Base-by-base conservation (phyloP, 2,113 vertebrate species). In the Cyrtonyx montezumae region DNA sequence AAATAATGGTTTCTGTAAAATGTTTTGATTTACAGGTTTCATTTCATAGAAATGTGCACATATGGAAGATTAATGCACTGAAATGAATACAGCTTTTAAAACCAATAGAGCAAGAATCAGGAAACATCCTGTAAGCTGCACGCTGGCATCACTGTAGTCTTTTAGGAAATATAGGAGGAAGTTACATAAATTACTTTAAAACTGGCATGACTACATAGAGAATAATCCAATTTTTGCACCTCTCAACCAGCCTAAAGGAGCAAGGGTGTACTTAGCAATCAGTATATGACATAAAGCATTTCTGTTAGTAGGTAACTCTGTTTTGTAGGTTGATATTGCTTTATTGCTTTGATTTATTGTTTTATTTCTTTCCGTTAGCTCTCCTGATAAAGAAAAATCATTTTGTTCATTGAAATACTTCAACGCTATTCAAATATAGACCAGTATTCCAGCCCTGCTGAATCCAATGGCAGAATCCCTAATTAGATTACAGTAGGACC, bases 391-490 rank as follows among this genome's bases (percentile, higher is more conserved):
- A 66, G 16, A 68, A 68, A 80, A 83, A 34, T 36, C 0, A 36
- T 22, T 85, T 34, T 43, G 3, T 56, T 15, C 3, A 8, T 51
- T 9, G 4, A 82, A 93, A 82, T 45, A 75, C 16, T 7, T 83
- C 73, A 65, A 8, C 23, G 18, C 3, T 32, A 65, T 51, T 86
- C 68, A 86, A 92, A 90, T 51, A 69, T 2, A 85, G 17, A 59
- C 71, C 58, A 49, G 4, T 2, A 7, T 40, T 55, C 53, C 17
- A 28, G 16, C 58, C 25, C 18, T 2, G 0, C 55, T 86, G 36
- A 80, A 80, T 67, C 61, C 18, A 91, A 21, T 30, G 69, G 37
- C 65, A 70, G 59, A 84, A 87, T 92, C 77, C 65, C 66, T 80
- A 4, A 0, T 2, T 22, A 70, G 80, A 36, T 86, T 62, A 8